Percentiles rank a stretch among this genome's conserved stretches.
Conservation (phyloP, 2,888 invertebrate species). For the Archips xylosteana region DNA sequence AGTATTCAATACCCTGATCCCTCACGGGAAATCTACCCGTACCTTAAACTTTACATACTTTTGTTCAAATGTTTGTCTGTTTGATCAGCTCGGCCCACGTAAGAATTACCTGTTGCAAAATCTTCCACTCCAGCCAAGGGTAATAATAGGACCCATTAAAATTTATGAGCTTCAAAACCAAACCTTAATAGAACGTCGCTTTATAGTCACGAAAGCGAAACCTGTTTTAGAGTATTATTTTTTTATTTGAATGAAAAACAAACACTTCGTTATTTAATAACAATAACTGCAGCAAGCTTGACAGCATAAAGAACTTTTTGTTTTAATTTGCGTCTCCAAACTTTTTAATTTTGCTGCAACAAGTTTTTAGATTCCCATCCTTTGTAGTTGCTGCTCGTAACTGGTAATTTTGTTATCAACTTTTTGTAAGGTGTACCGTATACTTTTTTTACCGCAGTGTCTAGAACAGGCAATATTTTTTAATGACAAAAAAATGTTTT, state of each 20-base stretch:
- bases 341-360: not conserved
- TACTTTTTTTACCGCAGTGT: too few relatives aligned
- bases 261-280: not conserved
- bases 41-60: slow-evolving; percentile 3
- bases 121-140: slow-evolving; percentile 1
- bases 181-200: slow-evolving; percentile 11
- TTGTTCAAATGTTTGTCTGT: slow-evolving; percentile 20
- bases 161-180: slow-evolving; percentile 9
- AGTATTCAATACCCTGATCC: slow-evolving; percentile 5
- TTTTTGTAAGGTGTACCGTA: too few relatives aligned
- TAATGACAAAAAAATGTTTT: too few relatives aligned
- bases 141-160: slow-evolving; percentile 6
- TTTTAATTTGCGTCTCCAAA: not conserved
- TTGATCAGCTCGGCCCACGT: not conserved
- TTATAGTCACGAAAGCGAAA: not conserved
- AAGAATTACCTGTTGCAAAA: slow-evolving; percentile 4
- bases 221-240: not conserved
- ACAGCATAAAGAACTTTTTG: not conserved
- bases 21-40: slow-evolving; percentile 1
- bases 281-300: not conserved
- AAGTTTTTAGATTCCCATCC: not conserved
- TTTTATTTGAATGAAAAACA: not conserved
- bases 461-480: too few relatives aligned
- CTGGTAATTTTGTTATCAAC: not conserved
- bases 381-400: not conserved